These are phyloP conservation scores for Anolis carolinensis DNA, from an alignment of 2,113 vertebrate species.

Conservation along the genomic window DNA sequence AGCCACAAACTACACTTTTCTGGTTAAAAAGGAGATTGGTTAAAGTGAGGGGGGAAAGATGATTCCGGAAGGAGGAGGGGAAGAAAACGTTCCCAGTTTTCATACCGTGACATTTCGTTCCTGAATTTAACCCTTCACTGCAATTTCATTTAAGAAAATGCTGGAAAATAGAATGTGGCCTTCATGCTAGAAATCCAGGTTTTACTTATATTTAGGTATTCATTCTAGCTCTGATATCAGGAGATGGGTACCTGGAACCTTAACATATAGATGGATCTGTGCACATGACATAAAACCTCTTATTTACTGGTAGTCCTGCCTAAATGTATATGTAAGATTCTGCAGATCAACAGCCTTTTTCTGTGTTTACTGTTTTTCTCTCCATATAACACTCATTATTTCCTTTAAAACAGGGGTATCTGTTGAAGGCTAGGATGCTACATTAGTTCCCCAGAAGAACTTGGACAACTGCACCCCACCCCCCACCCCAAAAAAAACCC, in stretches of 20 bases:
- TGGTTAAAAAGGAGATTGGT: constrained; percentile 39
- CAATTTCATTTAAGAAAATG: background rate
- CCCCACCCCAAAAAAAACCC: too few relatives aligned
- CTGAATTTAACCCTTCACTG: constrained; percentile 27
- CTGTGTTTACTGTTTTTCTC: too few relatives aligned
- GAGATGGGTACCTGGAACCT: background rate
- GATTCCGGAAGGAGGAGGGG: constrained; percentile 23
- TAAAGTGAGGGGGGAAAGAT: constrained; percentile 14
- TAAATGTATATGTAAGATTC: too few relatives aligned
- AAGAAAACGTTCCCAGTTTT: constrained; percentile 13
- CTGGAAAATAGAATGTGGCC: background rate
- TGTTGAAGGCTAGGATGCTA: background rate
- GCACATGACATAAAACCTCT: background rate
- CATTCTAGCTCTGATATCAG: background rate
- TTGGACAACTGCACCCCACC: too few relatives aligned
- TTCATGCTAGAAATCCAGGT: background rate
- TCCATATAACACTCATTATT: background rate
- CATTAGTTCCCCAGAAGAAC: background rate
- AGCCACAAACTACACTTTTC: constrained; percentile 42
- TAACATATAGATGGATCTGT: background rate
- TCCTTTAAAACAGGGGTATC: background rate
- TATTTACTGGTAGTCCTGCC: background rate
- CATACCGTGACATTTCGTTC: constrained; percentile 21
- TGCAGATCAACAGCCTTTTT: too few relatives aligned
- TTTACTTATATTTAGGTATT: background rate